A percentile compares a stretch with the other conserved stretches of the same genome.
phyloP scores from a whole-genome alignment of 2,888 invertebrate species.

The Apamea sordens region DNA sequence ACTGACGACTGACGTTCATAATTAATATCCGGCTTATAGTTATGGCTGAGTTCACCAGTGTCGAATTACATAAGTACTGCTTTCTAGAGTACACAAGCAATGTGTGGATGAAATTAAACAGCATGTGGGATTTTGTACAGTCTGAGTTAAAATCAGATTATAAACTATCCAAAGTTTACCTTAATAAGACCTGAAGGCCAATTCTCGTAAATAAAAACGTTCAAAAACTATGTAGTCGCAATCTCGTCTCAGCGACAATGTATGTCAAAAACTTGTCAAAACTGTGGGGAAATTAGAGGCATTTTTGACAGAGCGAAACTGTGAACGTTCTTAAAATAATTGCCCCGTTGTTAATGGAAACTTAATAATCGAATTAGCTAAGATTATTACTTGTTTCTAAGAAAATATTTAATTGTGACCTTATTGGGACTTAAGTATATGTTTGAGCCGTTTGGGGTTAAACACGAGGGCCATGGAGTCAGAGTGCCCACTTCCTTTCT shows the following conservation, averaged over 20 bases:
- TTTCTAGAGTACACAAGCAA: background rate
- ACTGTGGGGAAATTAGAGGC: no score
- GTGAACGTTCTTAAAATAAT: no score
- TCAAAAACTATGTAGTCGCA: no score
- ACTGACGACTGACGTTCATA: conserved; percentile 31
- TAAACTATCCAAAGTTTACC: background rate
- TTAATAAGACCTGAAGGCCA: background rate
- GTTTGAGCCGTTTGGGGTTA: no score
- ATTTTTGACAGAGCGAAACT: no score
- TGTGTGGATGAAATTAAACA: background rate
- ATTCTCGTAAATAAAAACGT: no score
- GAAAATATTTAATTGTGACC: background rate
- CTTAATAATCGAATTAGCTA: background rate
- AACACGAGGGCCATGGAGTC: no score
- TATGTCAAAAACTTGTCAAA: no score
- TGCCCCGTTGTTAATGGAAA: background rate
- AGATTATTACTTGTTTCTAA: background rate
- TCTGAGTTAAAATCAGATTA: background rate
- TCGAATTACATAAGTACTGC: background rate
- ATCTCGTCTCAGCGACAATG: no score
- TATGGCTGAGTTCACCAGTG: background rate
- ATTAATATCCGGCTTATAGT: conserved; percentile 45
- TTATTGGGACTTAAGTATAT: no score
- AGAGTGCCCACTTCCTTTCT: no score
- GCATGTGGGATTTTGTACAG: background rate